These are phyloP conservation scores for Cheilosia soror DNA, from an alignment of 2,888 invertebrate species.

Conservation along the genomic window DNA sequence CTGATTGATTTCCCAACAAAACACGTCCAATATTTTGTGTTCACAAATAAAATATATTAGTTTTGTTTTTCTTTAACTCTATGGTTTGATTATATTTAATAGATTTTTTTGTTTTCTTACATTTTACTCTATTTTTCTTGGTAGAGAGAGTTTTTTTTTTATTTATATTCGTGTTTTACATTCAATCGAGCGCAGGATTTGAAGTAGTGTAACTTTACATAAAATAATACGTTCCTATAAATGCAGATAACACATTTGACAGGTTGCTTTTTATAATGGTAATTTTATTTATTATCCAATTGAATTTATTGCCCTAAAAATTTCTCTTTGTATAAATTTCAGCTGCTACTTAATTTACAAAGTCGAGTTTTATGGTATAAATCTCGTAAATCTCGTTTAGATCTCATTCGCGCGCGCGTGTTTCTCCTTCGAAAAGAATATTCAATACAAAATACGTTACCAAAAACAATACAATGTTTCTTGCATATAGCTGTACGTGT, in stretches of 20 bases:
- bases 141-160: neutral
- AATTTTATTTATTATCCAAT: constrained; percentile 57
- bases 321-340: constrained; percentile 54
- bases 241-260: constrained; percentile 68
- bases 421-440: constrained; percentile 23
- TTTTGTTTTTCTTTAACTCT: constrained; percentile 15
- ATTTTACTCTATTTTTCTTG: neutral
- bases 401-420: constrained; percentile 26
- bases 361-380: constrained; percentile 48
- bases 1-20: too few relatives aligned
- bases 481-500: constrained; percentile 28
- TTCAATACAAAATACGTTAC: neutral
- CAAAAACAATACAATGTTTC: constrained; percentile 42
- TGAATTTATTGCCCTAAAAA: constrained; percentile 57
- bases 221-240: constrained; percentile 63
- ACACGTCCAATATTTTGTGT: neutral
- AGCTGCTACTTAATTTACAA: constrained; percentile 65
- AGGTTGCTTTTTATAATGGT: constrained; percentile 24
- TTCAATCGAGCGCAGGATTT: constrained; percentile 27
- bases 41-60: neutral
- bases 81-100: constrained; percentile 35
- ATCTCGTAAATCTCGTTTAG: constrained; percentile 52
- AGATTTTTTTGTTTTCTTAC: constrained; percentile 25
- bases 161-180: constrained; percentile 2
- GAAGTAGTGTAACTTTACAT: constrained; percentile 35